Percentiles rank a stretch among this genome's conserved stretches.
Evolutionary conservation across 2,888 invertebrate genomes (phyloP).

Genomic region (Pomacea canaliculata): DNA sequence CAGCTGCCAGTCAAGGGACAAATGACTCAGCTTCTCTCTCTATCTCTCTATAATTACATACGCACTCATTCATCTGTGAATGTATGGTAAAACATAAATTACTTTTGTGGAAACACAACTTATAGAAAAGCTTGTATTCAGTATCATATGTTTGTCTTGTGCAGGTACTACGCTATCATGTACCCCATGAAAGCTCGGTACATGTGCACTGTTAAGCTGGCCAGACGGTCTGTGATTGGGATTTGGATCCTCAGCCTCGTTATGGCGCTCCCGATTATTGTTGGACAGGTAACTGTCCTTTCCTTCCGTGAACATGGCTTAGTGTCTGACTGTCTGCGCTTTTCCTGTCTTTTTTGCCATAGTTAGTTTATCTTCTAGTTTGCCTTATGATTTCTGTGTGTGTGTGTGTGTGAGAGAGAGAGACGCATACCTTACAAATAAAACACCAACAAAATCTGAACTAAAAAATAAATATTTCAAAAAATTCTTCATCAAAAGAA

Average conservation of each 20-base stretch:
- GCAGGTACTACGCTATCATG: constrained; percentile 80
- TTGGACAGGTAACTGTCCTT: constrained; percentile 73
- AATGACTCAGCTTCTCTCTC: no score
- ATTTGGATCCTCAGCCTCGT: constrained; percentile 77
- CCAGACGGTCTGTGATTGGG: constrained; percentile 75
- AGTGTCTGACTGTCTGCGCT: neutral
- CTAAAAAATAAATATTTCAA: no score
- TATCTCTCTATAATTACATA: no score
- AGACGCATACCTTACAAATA: no score
- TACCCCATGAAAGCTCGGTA: constrained; percentile 81
- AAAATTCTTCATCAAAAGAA: no score
- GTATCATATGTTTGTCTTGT: constrained; percentile 30
- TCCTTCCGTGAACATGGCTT: neutral
- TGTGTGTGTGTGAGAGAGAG: neutral
- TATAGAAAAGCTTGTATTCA: no score
- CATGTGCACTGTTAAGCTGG: constrained; percentile 78
- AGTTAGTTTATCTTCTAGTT: neutral
- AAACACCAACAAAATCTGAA: no score
- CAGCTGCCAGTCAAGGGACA: no score
- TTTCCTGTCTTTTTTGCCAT: neutral
- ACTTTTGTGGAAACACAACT: no score
- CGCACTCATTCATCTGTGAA: no score
- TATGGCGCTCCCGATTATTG: constrained; percentile 76
- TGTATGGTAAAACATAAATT: no score
- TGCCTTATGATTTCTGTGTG: neutral